Conservation (phyloP, 2,113 vertebrate species). For the Vireo altiloquus region DNA sequence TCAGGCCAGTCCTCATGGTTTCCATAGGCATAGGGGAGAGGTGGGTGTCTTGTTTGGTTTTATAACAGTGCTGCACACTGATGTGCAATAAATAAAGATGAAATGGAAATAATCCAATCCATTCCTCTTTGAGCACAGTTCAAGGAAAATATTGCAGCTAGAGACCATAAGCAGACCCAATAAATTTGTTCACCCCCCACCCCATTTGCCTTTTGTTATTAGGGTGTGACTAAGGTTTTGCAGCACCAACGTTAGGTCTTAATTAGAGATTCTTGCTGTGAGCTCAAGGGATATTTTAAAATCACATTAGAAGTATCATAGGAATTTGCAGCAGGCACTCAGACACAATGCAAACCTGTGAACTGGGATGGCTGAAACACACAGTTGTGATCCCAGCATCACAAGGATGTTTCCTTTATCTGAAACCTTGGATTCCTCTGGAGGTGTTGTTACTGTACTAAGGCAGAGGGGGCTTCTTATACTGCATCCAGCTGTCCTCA, state of each 20-base stretch:
- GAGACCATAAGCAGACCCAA: constrained; percentile 52
- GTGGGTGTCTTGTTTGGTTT: constrained; percentile 42
- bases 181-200: constrained; percentile 14
- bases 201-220: constrained; percentile 43
- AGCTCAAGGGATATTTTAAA: background rate
- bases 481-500: background rate
- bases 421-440: background rate
- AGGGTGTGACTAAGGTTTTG: constrained; percentile 49
- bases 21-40: constrained; percentile 19
- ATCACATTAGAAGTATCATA: background rate
- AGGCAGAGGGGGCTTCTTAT: background rate
- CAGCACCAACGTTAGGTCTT: constrained; percentile 44
- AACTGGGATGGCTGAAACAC: background rate
- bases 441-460: background rate
- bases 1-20: constrained; percentile 8
- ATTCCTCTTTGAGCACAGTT: constrained; percentile 51
- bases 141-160: constrained; percentile 61
- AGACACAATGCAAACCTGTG: background rate
- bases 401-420: background rate
- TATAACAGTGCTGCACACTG: background rate
- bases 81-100: constrained; percentile 55
- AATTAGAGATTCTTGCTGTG: background rate
- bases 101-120: constrained; percentile 61
- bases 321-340: background rate
- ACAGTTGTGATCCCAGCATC: no score